Base-by-base conservation (phyloP, 2,113 vertebrate genomes). In the Microcebus tavaratra region DNA sequence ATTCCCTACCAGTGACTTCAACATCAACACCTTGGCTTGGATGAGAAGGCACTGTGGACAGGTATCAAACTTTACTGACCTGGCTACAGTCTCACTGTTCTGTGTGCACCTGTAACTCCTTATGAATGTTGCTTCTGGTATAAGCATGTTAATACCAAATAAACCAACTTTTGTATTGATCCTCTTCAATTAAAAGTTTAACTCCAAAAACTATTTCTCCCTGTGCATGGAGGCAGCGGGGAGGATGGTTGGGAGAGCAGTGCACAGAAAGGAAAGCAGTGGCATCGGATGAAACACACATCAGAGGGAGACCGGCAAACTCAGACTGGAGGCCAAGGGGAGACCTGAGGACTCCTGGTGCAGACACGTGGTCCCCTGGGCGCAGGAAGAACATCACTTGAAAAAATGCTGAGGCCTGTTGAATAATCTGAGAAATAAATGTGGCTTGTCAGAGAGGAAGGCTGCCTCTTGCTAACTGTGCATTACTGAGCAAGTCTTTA, bases 301-400 rank as follows among this genome's bases (percentile, higher is more conserved):
- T 50, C 50, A 21, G 1, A 75, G 0, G 65, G n/a, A 55, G 25
- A 13, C 25, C 4, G 0, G 21, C 5, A 5, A 21, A 45, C 25
- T 39, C 18, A 8, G 57, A 25, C 20, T 21, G 67, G 10, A 21
- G 57, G 20, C 76, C 27, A 18, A 36, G n/a, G 25, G 68, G 23
- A 25, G 55, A n/a, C 17, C 42, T 31, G 2, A n/a, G 36, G 17
- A 20, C 48, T 8, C 29, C 4, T 3, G 27, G 39, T 6, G 1
- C 65, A 45, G 21, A 13, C 17, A 3, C 10, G 0, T 3, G 3
- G 27, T 13, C 25, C 18, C 45, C 48, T 8, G 1, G 27, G 39
- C 65, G 25, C 3, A 36, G 20, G 3, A 20, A 2, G 14, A 8
- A 9, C 0, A 0, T 5, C 13, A 20, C 34, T 15, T 75, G 7